A percentile compares a stretch with the other conserved stretches of the same genome.
Evolutionary conservation across 1,140 invertebrate genomes (phyloP).

Genomic region (Hirudo medicinalis): DNA sequence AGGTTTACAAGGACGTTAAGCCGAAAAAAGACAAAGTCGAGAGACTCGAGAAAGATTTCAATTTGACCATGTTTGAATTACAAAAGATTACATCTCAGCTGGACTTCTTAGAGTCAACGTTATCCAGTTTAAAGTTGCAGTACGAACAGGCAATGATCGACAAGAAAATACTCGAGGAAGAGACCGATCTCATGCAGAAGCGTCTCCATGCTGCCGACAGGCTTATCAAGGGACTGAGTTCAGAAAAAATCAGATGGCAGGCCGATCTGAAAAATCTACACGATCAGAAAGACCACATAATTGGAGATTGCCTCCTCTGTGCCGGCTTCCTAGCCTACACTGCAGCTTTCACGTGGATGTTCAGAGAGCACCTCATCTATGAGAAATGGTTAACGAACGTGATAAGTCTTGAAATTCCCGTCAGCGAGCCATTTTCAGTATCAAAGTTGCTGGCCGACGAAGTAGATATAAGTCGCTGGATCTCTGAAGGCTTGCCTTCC

Average conservation of each 20-base stretch:
- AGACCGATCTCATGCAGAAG: conserved; percentile 66
- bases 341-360: conserved; percentile 73
- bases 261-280: conserved; percentile 57
- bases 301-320: conserved; percentile 67
- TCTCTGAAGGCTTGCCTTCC: conserved; percentile 69
- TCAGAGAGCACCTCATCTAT: conserved; percentile 64
- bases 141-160: conserved; percentile 62
- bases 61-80: conserved; percentile 51
- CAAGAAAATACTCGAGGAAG: conserved; percentile 60
- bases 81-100: conserved; percentile 64
- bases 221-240: conserved; percentile 64
- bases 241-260: conserved; percentile 60
- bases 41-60: conserved; percentile 49
- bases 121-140: conserved; percentile 55
- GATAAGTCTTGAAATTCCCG: conserved; percentile 52
- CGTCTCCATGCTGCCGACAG: conserved; percentile 67
- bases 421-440: conserved; percentile 50
- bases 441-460: conserved; percentile 64
- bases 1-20: conserved; percentile 68
- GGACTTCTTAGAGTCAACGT: conserved; percentile 53
- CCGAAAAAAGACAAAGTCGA: conserved; percentile 64
- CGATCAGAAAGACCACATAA: conserved; percentile 52
- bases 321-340: conserved; percentile 69
- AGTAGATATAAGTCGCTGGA: conserved; percentile 73
- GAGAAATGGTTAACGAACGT: conserved; percentile 63